Percentiles rank a stretch among this genome's conserved stretches.
Evolutionary conservation across 2,797 vertebrate genomes (phyloP).

Genomic region (Lithobates sylvaticus): DNA sequence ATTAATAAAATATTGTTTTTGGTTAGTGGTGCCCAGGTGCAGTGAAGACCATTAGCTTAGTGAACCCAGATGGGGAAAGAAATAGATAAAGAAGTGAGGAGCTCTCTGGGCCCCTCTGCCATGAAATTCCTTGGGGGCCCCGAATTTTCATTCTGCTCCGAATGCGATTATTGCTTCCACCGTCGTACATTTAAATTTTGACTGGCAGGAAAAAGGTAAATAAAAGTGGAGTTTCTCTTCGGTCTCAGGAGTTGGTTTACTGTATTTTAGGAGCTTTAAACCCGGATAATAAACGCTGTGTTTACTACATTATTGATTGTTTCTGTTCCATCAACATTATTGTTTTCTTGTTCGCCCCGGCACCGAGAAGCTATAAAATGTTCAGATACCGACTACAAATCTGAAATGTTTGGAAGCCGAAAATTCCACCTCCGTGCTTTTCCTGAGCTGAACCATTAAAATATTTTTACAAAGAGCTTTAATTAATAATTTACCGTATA

Average conservation of each 20-base stretch:
- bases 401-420: background rate
- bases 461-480: background rate
- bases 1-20: no score
- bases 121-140: background rate
- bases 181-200: background rate
- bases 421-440: background rate
- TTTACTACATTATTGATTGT: slow-evolving; percentile 36
- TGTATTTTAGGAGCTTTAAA: slow-evolving; percentile 19
- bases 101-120: background rate
- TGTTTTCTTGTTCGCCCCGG: background rate
- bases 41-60: no score
- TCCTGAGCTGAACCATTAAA: background rate
- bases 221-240: background rate
- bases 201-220: background rate
- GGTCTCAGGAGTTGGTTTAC: slow-evolving; percentile 4
- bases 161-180: background rate
- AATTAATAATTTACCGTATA: background rate
- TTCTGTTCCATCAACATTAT: slow-evolving; percentile 30
- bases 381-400: slow-evolving; percentile 10
- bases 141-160: background rate
- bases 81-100: background rate
- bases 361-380: slow-evolving; percentile 9
- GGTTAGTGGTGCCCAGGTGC: no score
- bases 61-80: no score
- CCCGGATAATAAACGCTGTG: slow-evolving; percentile 29